Evolutionary conservation across 2,113 vertebrate species (phyloP), one percentile per base, ranked within the genome.

Genomic region (Bothrops jararaca): DNA sequence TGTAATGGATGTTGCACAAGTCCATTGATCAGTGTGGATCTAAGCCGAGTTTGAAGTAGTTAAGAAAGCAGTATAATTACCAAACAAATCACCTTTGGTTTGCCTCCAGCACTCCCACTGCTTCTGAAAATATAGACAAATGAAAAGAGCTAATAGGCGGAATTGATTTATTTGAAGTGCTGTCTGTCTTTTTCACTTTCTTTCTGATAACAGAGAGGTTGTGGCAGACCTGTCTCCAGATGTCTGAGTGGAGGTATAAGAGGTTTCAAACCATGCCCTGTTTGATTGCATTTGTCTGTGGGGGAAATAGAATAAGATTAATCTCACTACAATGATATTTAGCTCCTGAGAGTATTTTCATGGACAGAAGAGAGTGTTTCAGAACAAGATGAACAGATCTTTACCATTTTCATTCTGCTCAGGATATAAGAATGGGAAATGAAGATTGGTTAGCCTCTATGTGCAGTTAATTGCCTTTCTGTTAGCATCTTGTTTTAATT

Each of bases 151-250:
- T 97, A 97, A 96, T 97, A 97, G 96, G 96, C 94, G 94, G 93
- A 95, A 97, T 97, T 97, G 97, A 98, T 98, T 98, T 97, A 96
- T 97, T 95, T 96, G 97, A 97, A 97, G 95, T 94, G 94, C 96
- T 85, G n/a, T 89, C 95, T 94, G 93, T 97, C 97, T 96, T 96
- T 94, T 97, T 95, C 88, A 56, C 96, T 97, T 95, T 97, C 91
- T 96, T 96, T 93, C 86, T 52, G 91, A 53, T 42, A 95, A 90
- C 94, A 93, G 92, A 93, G 93, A 92, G 92, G 95, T 92, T 94
- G 95, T 92, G 96, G 93, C 96, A 95, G 94, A 57, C 4, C 74
- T 95, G 97, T 97, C 97, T 97, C 97, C 97, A 97, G 96, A 86
- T 90, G 97, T 97, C 97, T 98, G 96, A 45, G 11, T 5, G 93